Conservation (phyloP, 2,113 vertebrate species). For the Cyprichromis sp. region DNA sequence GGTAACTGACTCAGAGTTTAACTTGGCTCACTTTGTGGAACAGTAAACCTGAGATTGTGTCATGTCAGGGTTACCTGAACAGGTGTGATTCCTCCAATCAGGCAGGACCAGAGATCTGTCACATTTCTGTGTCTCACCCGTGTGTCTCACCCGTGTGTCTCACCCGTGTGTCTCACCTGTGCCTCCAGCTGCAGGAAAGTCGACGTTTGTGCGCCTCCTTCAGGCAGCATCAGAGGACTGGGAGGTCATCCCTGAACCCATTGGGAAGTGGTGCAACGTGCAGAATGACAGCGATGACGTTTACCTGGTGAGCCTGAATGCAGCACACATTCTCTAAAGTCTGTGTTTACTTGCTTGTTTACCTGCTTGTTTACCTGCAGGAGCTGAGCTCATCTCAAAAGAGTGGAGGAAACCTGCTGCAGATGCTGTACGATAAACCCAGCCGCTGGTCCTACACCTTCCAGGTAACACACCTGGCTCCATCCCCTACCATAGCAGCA, state of each 20-base stretch:
- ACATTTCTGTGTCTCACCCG: neutral
- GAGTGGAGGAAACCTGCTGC: constrained; percentile 54
- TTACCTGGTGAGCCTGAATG: constrained; percentile 15
- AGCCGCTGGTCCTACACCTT: constrained; percentile 59
- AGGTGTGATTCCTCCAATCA: neutral
- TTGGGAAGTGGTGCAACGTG: constrained; percentile 56
- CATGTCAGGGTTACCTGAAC: neutral
- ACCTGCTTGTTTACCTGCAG: neutral
- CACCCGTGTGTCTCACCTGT: neutral
- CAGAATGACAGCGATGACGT: constrained; percentile 17
- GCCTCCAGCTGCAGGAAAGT: constrained; percentile 46
- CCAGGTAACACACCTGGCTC: constrained; percentile 20
- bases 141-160: neutral
- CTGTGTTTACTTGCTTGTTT: neutral
- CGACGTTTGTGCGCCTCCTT: constrained; percentile 44
- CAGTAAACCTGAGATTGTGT: neutral
- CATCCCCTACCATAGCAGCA: neutral
- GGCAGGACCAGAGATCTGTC: neutral
- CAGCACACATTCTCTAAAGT: neutral
- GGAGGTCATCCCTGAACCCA: constrained; percentile 57
- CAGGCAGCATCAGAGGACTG: constrained; percentile 18
- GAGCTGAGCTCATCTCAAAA: constrained; percentile 56
- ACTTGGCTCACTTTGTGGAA: neutral
- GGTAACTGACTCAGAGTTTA: neutral
- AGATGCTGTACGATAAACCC: constrained; percentile 52